These are phyloP conservation scores for Halocynthia roretzi DNA, from an alignment of 23 tunicate species.

Conservation along the genomic window DNA sequence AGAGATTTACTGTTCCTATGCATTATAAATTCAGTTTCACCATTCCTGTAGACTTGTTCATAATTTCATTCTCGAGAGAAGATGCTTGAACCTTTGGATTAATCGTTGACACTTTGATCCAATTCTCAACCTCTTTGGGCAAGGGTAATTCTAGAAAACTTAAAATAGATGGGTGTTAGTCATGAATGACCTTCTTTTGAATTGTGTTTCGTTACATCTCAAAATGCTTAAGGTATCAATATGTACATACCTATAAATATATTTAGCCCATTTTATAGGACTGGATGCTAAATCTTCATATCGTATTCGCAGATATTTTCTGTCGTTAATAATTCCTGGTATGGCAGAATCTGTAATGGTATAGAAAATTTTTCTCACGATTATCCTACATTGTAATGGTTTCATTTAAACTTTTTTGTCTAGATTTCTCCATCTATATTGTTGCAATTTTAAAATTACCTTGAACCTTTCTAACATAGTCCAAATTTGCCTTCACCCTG, in stretches of 20 bases:
- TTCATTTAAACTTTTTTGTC: too few species aligned
- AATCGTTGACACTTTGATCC: conserved; percentile 13
- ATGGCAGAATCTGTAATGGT: not conserved
- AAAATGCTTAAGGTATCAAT: not conserved
- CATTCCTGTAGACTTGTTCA: not conserved
- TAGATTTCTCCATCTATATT: too few species aligned
- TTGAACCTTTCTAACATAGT: not conserved
- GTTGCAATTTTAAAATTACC: not conserved
- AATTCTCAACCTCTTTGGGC: conserved; percentile 27
- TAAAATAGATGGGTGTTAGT: not conserved
- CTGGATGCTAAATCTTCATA: conserved; percentile 36
- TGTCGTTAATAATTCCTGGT: not conserved
- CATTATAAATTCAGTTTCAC: not conserved
- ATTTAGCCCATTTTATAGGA: conserved; percentile 23
- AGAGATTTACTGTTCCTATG: not conserved
- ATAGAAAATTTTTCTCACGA: too few species aligned
- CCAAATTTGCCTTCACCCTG: conserved; percentile 4
- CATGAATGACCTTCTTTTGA: not conserved
- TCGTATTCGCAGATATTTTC: conserved; percentile 19
- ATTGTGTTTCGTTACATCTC: not conserved
- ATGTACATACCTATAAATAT: conserved; percentile 16
- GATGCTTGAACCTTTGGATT: not conserved
- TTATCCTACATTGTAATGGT: too few species aligned
- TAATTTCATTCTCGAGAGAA: too few species aligned
- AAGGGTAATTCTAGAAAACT: conserved; percentile 38